phyloP scores from a whole-genome alignment of 1,140 invertebrate species.

The Grapholita molesta region DNA sequence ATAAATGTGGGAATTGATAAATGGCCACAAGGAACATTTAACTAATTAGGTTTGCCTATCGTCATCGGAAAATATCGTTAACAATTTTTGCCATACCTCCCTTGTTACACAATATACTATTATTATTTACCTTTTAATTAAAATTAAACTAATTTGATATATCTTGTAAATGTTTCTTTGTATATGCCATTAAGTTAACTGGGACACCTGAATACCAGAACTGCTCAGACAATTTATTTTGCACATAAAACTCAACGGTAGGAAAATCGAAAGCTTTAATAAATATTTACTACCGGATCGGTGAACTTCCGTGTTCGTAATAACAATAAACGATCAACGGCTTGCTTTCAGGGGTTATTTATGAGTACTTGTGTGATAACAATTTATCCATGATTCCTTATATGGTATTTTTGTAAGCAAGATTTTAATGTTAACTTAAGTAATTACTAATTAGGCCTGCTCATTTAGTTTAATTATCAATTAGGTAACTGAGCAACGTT shows the following conservation, averaged over 20 bases:
- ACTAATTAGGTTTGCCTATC: no score
- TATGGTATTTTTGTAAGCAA: neutral
- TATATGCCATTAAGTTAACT: no score
- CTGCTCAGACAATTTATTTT: neutral
- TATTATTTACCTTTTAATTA: no score
- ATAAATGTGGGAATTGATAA: no score
- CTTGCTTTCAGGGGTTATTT: neutral
- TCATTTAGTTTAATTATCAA: neutral
- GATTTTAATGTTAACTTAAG: neutral
- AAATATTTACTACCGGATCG: neutral
- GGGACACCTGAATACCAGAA: neutral
- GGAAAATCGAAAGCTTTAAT: neutral
- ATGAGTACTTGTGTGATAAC: neutral
- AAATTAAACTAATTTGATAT: no score
- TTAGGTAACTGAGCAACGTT: neutral
- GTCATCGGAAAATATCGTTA: no score
- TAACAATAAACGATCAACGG: neutral
- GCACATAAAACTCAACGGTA: neutral
- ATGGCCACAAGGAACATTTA: no score
- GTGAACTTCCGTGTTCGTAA: constrained; percentile 1
- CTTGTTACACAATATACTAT: no score
- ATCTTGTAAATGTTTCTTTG: no score
- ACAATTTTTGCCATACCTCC: no score
- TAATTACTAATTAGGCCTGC: neutral
- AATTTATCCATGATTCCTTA: neutral